phyloP scores from a whole-genome alignment of 1,140 invertebrate species.

The Drosophila pseudoananassae region DNA sequence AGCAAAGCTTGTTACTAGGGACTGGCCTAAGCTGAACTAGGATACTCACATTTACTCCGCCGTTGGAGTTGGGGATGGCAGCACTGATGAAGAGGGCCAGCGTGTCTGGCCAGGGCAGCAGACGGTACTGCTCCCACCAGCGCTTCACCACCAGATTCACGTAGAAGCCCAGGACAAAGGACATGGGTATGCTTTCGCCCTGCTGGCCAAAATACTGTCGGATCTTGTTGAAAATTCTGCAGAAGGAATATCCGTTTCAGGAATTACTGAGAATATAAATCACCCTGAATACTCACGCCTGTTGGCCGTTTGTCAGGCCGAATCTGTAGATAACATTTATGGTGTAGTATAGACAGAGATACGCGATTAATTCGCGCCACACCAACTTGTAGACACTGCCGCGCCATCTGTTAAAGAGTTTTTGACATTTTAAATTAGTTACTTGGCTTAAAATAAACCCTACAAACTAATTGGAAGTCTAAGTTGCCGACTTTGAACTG shows the following conservation, averaged over 20 bases:
- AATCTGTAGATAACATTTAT: constrained; percentile 96
- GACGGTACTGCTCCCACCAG: constrained; percentile 96
- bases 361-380: constrained; percentile 96
- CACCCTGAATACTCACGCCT: constrained; percentile 88
- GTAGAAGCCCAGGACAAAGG: constrained; percentile 97
- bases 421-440: constrained; percentile 10
- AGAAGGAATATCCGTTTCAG: neutral
- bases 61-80: constrained; percentile 88
- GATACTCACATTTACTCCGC: constrained; percentile 91
- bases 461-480: neutral
- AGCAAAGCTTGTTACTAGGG: neutral
- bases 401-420: constrained; percentile 90
- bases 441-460: neutral
- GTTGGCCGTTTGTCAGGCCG: constrained; percentile 91
- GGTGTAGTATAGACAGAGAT: constrained; percentile 92
- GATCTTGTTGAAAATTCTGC: constrained; percentile 92
- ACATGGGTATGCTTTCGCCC: constrained; percentile 94
- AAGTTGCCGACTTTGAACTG: constrained; percentile 29
- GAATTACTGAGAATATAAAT: neutral
- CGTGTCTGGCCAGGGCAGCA: constrained; percentile 96
- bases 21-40: neutral
- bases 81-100: constrained; percentile 95
- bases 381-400: constrained; percentile 99
- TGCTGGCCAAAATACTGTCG: constrained; percentile 92
- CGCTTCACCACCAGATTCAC: constrained; percentile 95